A percentile compares a stretch with the other conserved stretches of the same genome.
Evolutionary conservation across 2,113 vertebrate species (phyloP).

Genomic region (Bothrops jararaca): DNA sequence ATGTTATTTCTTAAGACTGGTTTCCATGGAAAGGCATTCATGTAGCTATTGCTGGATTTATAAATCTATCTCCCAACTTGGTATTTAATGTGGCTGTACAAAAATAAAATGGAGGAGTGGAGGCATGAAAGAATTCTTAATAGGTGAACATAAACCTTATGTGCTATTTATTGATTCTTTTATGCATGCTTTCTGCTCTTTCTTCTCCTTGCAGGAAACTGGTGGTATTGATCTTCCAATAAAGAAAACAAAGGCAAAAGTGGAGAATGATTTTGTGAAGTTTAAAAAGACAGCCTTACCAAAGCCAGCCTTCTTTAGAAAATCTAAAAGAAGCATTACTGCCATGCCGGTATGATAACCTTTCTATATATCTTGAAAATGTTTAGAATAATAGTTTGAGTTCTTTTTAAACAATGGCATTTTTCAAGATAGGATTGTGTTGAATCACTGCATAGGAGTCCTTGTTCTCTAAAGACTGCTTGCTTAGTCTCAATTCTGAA

Average conservation of each 20-base stretch:
- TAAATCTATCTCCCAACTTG: not conserved
- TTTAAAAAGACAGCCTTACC: slow-evolving; percentile 73
- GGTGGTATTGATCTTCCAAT: not conserved
- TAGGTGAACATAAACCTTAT: not conserved
- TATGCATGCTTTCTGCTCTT: not conserved
- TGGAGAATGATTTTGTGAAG: slow-evolving; percentile 71
- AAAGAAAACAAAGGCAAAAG: slow-evolving; percentile 60
- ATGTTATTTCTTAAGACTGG: not conserved
- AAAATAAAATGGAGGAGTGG: not conserved
- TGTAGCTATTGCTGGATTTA: not conserved
- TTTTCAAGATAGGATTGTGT: not conserved
- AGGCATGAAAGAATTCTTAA: not conserved
- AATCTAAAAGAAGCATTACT: slow-evolving; percentile 54
- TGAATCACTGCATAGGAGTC: not conserved
- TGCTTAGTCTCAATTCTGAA: not conserved
- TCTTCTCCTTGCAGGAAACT: slow-evolving; percentile 49
- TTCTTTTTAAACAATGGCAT: not conserved
- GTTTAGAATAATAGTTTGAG: not conserved
- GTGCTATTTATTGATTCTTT: not conserved
- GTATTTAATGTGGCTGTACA: not conserved
- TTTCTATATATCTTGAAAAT: not conserved
- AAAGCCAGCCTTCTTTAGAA: slow-evolving; percentile 78
- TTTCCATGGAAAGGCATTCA: not conserved
- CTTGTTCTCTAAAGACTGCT: not conserved
- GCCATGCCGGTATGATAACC: slow-evolving; percentile 50